Conservation (phyloP, 2,113 vertebrate genomes). For the Rhea pennata region DNA sequence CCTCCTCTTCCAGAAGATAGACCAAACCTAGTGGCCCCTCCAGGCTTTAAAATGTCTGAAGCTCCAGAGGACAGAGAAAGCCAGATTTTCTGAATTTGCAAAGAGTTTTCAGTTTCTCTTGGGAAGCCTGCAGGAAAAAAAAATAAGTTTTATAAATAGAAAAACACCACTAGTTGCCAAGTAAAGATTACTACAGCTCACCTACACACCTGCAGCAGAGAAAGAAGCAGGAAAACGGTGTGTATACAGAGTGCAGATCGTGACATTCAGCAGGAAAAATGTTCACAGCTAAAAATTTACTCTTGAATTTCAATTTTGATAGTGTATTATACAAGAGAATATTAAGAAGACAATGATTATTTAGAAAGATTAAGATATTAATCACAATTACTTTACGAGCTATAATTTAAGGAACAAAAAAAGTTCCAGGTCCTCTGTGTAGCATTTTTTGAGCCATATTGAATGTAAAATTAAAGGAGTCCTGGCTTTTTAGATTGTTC, state of each 20-base stretch:
- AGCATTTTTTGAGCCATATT: background rate
- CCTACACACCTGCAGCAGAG: background rate
- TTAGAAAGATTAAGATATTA: slow-evolving; percentile 48
- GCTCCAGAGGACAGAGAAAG: background rate
- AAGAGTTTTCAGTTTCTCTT: background rate
- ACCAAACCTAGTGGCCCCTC: background rate
- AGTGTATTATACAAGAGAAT: background rate
- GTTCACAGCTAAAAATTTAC: background rate
- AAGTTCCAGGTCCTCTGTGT: background rate
- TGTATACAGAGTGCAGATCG: background rate
- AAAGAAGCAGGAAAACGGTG: background rate
- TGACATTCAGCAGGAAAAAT: background rate
- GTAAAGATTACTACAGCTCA: background rate
- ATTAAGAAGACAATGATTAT: slow-evolving; percentile 35
- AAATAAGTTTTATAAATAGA: background rate
- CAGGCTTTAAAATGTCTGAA: background rate
- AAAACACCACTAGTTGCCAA: background rate
- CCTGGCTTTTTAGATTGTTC: background rate
- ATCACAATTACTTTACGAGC: background rate
- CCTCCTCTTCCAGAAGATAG: background rate
- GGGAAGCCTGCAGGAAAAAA: background rate
- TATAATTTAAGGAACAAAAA: slow-evolving; percentile 45
- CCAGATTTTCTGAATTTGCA: background rate
- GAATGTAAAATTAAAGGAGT: slow-evolving; percentile 29
- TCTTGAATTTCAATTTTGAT: slow-evolving; percentile 24